Base-by-base conservation (phyloP, 92 coral and sea anemone genomes). In the Palythoa caribaeorum region DNA sequence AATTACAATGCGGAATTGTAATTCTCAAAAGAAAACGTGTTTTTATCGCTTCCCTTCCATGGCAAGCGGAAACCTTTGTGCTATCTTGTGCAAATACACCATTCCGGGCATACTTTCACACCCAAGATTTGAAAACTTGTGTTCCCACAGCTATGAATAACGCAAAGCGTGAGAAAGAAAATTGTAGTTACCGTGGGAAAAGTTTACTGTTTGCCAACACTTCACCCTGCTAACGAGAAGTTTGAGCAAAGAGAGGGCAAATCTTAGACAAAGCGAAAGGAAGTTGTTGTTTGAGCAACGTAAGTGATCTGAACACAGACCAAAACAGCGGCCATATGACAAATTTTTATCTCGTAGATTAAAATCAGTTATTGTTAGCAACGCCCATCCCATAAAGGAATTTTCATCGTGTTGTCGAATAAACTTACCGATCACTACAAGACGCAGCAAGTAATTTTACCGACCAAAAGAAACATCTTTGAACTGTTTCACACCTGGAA, bases 161-260 rank as follows among this genome's bases (percentile, higher is more conserved):
- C 60, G 10, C 86, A 11, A 69, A 35, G 17, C 86, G 86, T 81
- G 86, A 81, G 86, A 81, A 81, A 62, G 74, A 57, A 81, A 36
- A 48, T 78, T 20, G 40, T 5, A 11, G 11, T 81, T 81, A 35
- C 86, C 86, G 86, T 81, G 86, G 86, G 86, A 81, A 81, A 81
- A 38, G 15, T 12, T 12, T 13, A 47, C 38, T 81, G 75, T 81
- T 81, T 81, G 76, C 86, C 47, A 38, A 68, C 74, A 81, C 86
- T 81, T 77, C 51, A 68, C 19, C 57, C 20, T 63, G 60, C 6
- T 77, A 77, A 63, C 55, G 19, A 66, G 74, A 65, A 44, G 28
- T 65, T 65, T 8, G 15, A 59, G 53, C 59, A 47, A 11, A 47
- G 75, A 65, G 14, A 68, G 35, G 4, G 38, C 47, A 70, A 3